These are phyloP conservation scores for Macrostomum cliftonense DNA, from an alignment of 2,888 invertebrate genomes.

Conservation along the genomic window DNA sequence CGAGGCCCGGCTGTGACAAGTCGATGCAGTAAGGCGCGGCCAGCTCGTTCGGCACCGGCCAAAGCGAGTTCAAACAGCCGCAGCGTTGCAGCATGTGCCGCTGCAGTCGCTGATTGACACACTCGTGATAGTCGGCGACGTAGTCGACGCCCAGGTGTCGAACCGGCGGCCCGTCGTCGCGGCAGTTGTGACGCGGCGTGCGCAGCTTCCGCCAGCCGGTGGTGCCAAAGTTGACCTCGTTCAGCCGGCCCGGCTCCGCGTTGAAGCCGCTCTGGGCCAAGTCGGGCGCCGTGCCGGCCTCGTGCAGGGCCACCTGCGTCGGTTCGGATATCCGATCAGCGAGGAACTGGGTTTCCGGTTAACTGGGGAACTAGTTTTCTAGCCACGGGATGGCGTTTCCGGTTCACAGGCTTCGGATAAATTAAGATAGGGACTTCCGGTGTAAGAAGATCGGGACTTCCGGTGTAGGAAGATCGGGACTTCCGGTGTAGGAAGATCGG, in stretches of 20 bases:
- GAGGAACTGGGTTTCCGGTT: too few relatives aligned
- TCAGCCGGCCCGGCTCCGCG: constrained; percentile 10
- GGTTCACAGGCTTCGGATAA: too few relatives aligned
- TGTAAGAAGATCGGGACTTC: too few relatives aligned
- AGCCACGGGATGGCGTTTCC: too few relatives aligned
- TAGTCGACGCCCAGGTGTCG: constrained; percentile 2
- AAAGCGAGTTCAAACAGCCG: constrained; percentile 4
- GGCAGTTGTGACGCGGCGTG: constrained; percentile 3
- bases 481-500: too few relatives aligned
- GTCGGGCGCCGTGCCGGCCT: constrained; percentile 8
- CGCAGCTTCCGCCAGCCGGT: background rate
- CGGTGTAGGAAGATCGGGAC: too few relatives aligned
- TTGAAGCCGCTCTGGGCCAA: constrained; percentile 9
- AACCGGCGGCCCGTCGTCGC: constrained; percentile 6
- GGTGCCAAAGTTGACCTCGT: constrained; percentile 7
- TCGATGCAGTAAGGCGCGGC: too few relatives aligned
- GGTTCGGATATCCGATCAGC: too few relatives aligned
- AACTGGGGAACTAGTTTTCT: too few relatives aligned
- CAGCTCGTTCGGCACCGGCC: background rate
- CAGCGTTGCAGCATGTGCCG: constrained; percentile 7
- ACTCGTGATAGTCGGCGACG: constrained; percentile 4
- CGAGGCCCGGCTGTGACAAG: too few relatives aligned
- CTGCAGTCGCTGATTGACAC: constrained; percentile 3
- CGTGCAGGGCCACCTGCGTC: constrained; percentile 7
- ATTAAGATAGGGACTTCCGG: too few relatives aligned